These are phyloP conservation scores for Anthonomus grandis DNA, from an alignment of 1,140 invertebrate genomes.

Conservation along the genomic window DNA sequence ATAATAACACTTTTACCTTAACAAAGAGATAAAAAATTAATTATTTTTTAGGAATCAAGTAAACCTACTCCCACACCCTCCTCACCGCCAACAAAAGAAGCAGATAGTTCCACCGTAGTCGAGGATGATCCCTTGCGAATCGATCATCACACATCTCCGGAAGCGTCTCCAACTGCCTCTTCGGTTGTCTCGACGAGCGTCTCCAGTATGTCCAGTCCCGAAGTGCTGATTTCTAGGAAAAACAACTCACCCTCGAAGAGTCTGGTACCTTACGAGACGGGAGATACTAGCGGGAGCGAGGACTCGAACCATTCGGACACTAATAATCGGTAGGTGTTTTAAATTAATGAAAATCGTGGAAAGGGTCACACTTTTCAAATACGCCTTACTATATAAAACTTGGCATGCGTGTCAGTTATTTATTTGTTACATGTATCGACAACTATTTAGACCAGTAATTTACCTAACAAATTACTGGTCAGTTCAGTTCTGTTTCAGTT, in stretches of 20 bases:
- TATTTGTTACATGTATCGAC: too few species aligned
- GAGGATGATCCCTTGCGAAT: too few species aligned
- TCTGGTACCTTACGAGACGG: slow-evolving; percentile 46
- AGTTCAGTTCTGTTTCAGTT: too few species aligned
- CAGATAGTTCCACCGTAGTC: slow-evolving; percentile 16
- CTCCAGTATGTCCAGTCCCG: slow-evolving; percentile 27
- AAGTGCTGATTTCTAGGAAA: slow-evolving; percentile 6
- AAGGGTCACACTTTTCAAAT: not conserved
- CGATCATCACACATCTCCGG: not conserved
- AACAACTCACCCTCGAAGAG: slow-evolving; percentile 24
- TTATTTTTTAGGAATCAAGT: not conserved
- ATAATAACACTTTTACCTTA: too few species aligned
- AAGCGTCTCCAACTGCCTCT: slow-evolving; percentile 11
- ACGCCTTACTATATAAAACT: too few species aligned
- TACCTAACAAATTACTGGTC: too few species aligned
- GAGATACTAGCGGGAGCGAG: slow-evolving; percentile 39
- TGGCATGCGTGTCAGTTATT: too few species aligned
- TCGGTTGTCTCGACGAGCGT: slow-evolving; percentile 24
- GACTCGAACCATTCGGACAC: slow-evolving; percentile 35
- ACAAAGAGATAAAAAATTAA: too few species aligned
- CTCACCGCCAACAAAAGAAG: slow-evolving; percentile 6
- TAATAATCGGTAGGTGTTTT: not conserved
- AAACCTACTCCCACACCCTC: not conserved
- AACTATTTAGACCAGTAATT: too few species aligned
- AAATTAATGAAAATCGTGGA: not conserved